Base-by-base conservation (phyloP, 64 coral and sea anemone genomes). In the Montipora foliosa region DNA sequence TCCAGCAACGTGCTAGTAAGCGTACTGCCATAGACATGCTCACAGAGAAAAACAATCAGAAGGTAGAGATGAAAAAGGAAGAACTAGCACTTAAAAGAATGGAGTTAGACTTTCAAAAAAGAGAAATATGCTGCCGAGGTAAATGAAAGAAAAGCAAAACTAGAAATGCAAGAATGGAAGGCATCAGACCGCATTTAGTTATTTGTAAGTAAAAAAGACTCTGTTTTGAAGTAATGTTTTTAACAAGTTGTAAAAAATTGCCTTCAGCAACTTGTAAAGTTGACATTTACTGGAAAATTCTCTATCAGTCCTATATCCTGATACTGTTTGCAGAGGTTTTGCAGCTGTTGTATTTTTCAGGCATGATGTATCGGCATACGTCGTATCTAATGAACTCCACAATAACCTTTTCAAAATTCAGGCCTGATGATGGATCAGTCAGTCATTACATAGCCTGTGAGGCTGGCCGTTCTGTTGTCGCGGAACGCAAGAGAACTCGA, bases 1-100 rank as follows among this genome's bases (percentile, higher is more conserved):
- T 84, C 44, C 81, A 84, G 81, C 58, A 62, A 67, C 59, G 82
- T 64, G 82, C 82, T 15, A 86, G 6, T 86, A 86, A 86, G 59
- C 15, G 61, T 14, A 69, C 82, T 67, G 82, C 82, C 49, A 86
- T 86, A 59, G 82, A 86, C 25, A 69, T 86, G 82, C 29, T 86
- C 55, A 66, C 82, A 69, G 82, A 86, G 16, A 86, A 86, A 48
- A 66, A 86, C 67, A 66, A 17, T 66, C 20, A 66, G 8, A 86
- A 86, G 64, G 82, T 59, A 22, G 82, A 86, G 11, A 45, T 69
- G 82, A 86, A 53, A 53, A 53, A 53, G 51, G 51, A 53, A 53
- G 51, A 53, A 53, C 51, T 53, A 6, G 51, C 51, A 53, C 51
- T 55, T 55, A 64, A 12, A 64, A 64, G 60, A 64, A 64, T 64